These are phyloP conservation scores for Tadarida brasiliensis DNA, from an alignment of 2,797 vertebrate genomes.

Conservation along the genomic window DNA sequence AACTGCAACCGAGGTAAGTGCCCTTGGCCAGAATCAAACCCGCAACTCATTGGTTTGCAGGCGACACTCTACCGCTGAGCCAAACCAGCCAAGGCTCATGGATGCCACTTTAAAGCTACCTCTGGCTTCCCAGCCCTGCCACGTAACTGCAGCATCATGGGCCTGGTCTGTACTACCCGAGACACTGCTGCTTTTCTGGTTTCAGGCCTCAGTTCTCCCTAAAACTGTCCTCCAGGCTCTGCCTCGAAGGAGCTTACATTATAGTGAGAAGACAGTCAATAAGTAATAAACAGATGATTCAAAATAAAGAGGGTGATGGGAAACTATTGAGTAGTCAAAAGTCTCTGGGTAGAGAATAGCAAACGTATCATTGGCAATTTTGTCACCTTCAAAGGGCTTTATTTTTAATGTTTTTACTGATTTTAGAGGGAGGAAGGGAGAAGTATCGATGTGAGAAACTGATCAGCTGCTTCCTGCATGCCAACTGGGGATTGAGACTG, in stretches of 20 bases:
- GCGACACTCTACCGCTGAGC: no score
- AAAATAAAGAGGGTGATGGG: neutral
- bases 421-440: neutral
- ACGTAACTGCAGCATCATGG: accelerated
- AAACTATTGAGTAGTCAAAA: neutral
- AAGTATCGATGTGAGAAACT: neutral
- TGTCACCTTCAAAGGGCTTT: neutral
- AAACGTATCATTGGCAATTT: no score
- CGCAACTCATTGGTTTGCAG: no score
- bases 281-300: neutral
- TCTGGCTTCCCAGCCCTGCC: neutral
- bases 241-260: neutral
- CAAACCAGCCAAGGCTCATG: no score
- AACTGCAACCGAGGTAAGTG: no score
- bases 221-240: neutral
- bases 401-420: neutral
- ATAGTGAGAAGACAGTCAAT: neutral
- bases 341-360: neutral
- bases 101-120: neutral
- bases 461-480: neutral
- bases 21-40: no score
- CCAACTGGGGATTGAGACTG: neutral
- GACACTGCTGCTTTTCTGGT: neutral
- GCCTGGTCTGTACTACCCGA: no score
- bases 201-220: neutral